A percentile compares a stretch with the other conserved stretches of the same genome.
phyloP scores from a whole-genome alignment of 2,797 vertebrate species.

The Craterocephalus amniculus region DNA sequence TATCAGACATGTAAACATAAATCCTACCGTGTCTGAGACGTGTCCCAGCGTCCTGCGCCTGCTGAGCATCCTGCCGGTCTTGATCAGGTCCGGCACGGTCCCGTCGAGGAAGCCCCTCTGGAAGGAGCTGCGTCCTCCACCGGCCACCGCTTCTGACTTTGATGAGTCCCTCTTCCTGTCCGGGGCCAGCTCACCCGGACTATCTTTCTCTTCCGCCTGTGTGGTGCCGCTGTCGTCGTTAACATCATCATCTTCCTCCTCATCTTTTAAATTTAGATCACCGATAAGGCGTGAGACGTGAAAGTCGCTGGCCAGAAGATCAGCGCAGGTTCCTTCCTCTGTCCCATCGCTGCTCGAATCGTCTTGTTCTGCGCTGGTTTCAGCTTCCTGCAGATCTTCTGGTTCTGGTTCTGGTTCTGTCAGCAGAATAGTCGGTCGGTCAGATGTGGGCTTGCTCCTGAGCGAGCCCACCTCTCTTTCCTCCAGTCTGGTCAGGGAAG shows the following conservation, averaged over 20 bases:
- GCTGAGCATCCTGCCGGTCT: slow-evolving; percentile 69
- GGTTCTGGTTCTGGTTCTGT: slow-evolving; percentile 21
- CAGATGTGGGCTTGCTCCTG: background rate
- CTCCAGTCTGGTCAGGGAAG: slow-evolving; percentile 59
- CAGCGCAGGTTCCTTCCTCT: background rate
- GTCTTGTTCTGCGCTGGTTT: slow-evolving; percentile 5
- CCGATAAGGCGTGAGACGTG: slow-evolving; percentile 7
- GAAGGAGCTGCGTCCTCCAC: slow-evolving; percentile 14
- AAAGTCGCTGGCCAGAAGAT: background rate
- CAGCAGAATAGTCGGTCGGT: slow-evolving; percentile 14
- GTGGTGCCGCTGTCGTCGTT: slow-evolving; percentile 33
- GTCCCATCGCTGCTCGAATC: slow-evolving; percentile 1
- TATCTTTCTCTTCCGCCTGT: slow-evolving; percentile 56
- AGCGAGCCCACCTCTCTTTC: slow-evolving; percentile 17
- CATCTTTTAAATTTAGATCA: slow-evolving; percentile 26
- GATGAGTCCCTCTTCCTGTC: slow-evolving; percentile 10
- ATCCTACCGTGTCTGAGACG: slow-evolving; percentile 79
- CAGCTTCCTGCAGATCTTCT: slow-evolving; percentile 14
- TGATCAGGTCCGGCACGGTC: slow-evolving; percentile 80
- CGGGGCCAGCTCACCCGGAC: slow-evolving; percentile 27
- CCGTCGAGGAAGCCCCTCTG: slow-evolving; percentile 50
- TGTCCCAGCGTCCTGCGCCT: slow-evolving; percentile 80
- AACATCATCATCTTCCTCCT: slow-evolving; percentile 15
- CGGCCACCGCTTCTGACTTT: background rate
- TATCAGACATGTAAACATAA: background rate